These are phyloP conservation scores for Euproctis similis DNA, from an alignment of 2,888 invertebrate species.

Conservation along the genomic window DNA sequence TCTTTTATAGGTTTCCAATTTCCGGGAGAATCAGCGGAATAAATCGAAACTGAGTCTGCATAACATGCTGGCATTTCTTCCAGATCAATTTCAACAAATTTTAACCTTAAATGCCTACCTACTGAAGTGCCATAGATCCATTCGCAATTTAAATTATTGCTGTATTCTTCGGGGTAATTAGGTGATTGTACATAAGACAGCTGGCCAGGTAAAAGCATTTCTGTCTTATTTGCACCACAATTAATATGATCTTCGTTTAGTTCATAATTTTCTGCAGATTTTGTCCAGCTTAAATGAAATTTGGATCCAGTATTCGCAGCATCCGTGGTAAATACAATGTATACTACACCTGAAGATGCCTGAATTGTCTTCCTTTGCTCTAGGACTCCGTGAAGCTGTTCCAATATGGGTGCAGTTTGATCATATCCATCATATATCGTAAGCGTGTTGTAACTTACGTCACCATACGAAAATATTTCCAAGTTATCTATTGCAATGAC, in stretches of 20 bases:
- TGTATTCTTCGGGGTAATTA: slow-evolving; percentile 84
- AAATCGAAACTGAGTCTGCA: slow-evolving; percentile 79
- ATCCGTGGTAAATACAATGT: slow-evolving; percentile 68
- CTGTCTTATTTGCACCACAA: slow-evolving; percentile 53
- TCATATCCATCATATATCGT: slow-evolving; percentile 85
- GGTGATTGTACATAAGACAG: slow-evolving; percentile 78
- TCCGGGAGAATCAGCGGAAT: slow-evolving; percentile 61
- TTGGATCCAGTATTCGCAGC: slow-evolving; percentile 56
- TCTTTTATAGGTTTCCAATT: slow-evolving; percentile 73
- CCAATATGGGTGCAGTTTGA: slow-evolving; percentile 74
- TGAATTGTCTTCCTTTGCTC: slow-evolving; percentile 29
- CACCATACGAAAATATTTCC: slow-evolving; percentile 42
- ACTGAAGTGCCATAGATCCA: slow-evolving; percentile 81
- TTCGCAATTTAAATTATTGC: slow-evolving; percentile 77
- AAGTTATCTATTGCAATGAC: slow-evolving; percentile 34
- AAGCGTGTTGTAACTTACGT: slow-evolving; percentile 45
- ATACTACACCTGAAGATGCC: slow-evolving; percentile 80
- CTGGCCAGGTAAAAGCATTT: slow-evolving; percentile 29
- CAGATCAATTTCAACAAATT: slow-evolving; percentile 74
- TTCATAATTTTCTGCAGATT: slow-evolving; percentile 20
- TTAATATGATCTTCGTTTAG: slow-evolving; percentile 27
- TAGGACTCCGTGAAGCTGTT: slow-evolving; percentile 71
- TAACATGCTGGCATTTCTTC: slow-evolving; percentile 75
- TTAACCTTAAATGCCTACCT: slow-evolving; percentile 78
- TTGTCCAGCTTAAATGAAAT: slow-evolving; percentile 49